A percentile compares a stretch with the other conserved stretches of the same genome.
Conservation (phyloP, 2,113 vertebrate genomes). For the Perccottus glenii region DNA sequence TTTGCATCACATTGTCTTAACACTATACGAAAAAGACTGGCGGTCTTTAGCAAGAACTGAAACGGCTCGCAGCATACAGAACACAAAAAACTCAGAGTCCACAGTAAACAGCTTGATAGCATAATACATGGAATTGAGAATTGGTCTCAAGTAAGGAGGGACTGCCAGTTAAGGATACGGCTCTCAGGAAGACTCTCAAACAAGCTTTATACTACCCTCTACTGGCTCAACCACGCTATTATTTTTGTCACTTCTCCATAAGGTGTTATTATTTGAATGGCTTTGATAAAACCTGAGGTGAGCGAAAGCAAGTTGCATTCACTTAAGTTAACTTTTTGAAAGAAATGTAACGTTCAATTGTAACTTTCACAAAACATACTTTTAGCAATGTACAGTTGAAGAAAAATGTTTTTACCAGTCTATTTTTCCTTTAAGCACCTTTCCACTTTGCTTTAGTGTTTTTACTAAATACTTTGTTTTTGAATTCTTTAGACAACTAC, state of each 20-base stretch:
- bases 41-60: constrained; percentile 10
- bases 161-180: constrained; percentile 35
- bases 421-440: too few relatives aligned
- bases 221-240: constrained; percentile 32
- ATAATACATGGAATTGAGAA: constrained; percentile 27
- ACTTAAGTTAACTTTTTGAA: neutral
- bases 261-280: neutral
- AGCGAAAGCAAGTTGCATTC: neutral
- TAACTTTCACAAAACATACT: too few relatives aligned
- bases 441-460: too few relatives aligned
- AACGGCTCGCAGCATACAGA: constrained; percentile 23
- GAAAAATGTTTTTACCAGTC: too few relatives aligned
- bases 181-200: constrained; percentile 5
- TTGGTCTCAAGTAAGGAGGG: constrained; percentile 32
- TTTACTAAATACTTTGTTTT: too few relatives aligned
- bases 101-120: constrained; percentile 38
- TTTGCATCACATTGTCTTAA: constrained; percentile 34
- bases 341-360: too few relatives aligned
- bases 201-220: constrained; percentile 68
- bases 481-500: neutral
- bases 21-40: constrained; percentile 11
- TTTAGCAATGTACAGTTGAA: too few relatives aligned
- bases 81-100: constrained; percentile 17
- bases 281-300: neutral
- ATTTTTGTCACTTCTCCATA: neutral